These are phyloP conservation scores for Carassius auratus DNA, from an alignment of 2,113 vertebrate genomes.

Conservation along the genomic window DNA sequence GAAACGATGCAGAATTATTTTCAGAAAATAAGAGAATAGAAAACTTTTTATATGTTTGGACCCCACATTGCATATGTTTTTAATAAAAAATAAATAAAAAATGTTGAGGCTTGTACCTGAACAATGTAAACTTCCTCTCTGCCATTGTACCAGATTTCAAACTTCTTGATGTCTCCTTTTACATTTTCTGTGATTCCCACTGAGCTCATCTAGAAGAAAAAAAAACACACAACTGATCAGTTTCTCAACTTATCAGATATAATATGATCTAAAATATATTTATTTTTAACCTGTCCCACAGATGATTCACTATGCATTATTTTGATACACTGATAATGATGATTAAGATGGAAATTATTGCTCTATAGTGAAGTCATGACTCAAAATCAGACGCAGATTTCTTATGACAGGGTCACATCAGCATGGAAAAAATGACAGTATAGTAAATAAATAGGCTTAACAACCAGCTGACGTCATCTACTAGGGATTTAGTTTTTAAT, in stretches of 20 bases:
- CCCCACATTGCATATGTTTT: no score
- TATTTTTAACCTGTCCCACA: neutral
- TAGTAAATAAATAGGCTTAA: no score
- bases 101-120: conserved; percentile 78
- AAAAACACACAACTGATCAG: neutral
- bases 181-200: conserved; percentile 94
- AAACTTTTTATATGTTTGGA: neutral
- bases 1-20: neutral
- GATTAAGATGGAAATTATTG: neutral
- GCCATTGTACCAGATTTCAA: conserved; percentile 92
- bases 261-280: neutral
- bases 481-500: neutral
- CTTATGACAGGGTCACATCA: no score
- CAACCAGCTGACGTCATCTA: no score
- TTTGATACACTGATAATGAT: neutral
- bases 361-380: neutral
- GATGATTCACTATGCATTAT: neutral
- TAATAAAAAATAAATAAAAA: neutral
- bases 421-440: no score
- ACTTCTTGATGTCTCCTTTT: conserved; percentile 91
- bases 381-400: neutral
- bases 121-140: conserved; percentile 95
- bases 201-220: conserved; percentile 81
- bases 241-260: neutral
- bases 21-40: neutral